Base-by-base conservation (phyloP, 2,797 vertebrate genomes). In the Thalassophryne amazonica region DNA sequence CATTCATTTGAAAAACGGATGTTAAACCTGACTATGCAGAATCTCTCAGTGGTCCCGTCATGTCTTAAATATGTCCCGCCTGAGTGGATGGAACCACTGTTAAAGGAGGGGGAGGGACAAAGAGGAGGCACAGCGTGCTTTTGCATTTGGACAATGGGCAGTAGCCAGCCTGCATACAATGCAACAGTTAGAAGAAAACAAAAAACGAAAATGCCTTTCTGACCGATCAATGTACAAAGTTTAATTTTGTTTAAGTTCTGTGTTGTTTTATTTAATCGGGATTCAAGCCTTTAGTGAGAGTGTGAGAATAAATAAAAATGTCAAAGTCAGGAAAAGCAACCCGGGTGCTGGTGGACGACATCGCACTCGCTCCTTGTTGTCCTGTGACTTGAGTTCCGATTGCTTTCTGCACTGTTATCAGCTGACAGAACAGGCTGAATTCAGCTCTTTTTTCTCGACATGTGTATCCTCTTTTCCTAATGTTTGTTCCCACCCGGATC, bases 21-120 rank as follows among this genome's bases (percentile, higher is more conserved):
- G 71, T 63, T 74, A 72, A 86, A 83, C 74, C 70, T 71, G 86
- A 89, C 91, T 92, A 92, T 92, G 90, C 91, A 92, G 90, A 90
- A 89, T 84, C 86, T 88, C 86, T 86, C 8, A 65, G 71, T 40
- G 61, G 77, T 67, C 64, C 65, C 58, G 60, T 57, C 63, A 5
- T 45, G 62, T 62, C 58, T 73, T 69, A 29, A 53, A 66, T 40
- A 59, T 4, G 11, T 37, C 64, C 53, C 50, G 28, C 43, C 29
- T 16, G 29, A 9, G 67, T 61, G 78, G 72, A 56, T 48, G 16
- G 39, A 65, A 78, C 78, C 73, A 81, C 80, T 71, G 48, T 49
- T 55, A 31, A 45, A 39, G 23, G 31, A 7, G 35, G 12, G 19
- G 24, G 33, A 4, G 3, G 6, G 27, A 19, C 32, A 23, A 45